A percentile compares a stretch with the other conserved stretches of the same genome.
Conservation (phyloP, 53 echinoderm and acorn worm species). For the Hippasteria phrygiana region DNA sequence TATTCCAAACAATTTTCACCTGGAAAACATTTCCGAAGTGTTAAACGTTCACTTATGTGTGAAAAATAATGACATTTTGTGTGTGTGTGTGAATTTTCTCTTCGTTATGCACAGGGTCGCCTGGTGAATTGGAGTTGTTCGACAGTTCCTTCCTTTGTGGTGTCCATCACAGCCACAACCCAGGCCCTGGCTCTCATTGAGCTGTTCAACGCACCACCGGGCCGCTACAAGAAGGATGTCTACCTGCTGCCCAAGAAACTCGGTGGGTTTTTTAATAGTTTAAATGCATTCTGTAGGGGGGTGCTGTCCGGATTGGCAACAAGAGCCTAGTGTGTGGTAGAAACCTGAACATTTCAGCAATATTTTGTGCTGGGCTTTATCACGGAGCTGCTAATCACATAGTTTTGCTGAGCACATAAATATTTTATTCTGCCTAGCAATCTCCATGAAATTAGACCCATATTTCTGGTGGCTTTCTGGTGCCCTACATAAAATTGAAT, state of each 20-base stretch:
- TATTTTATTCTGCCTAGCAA: too few relatives aligned
- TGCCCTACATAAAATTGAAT: too few relatives aligned
- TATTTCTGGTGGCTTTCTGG: too few relatives aligned
- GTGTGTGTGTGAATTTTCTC: not conserved
- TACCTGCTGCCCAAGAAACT: conserved; percentile 99
- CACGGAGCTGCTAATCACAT: too few relatives aligned
- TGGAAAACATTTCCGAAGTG: too few relatives aligned
- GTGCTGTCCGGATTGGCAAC: not conserved
- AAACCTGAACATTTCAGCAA: too few relatives aligned
- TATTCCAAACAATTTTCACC: too few relatives aligned
- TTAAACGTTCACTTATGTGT: too few relatives aligned
- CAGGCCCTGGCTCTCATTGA: conserved; percentile 97
- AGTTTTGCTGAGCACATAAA: too few relatives aligned
- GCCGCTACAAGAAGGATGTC: conserved; percentile 98
- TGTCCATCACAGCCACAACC: conserved; percentile 98
- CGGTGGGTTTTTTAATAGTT: conserved; percentile 53
- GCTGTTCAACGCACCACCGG: conserved; percentile 95
- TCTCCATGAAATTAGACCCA: too few relatives aligned
- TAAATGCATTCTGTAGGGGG: not conserved
- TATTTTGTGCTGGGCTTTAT: too few relatives aligned
- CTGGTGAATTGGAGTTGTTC: conserved; percentile 97
- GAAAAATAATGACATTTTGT: too few relatives aligned
- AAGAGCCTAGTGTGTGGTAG: not conserved
- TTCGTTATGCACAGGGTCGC: conserved; percentile 76
- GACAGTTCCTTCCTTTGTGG: conserved; percentile 92